Evolutionary conservation across 2,113 vertebrate species (phyloP), one percentile per base, ranked within the genome.

Genomic region (Crotalus tigris): DNA sequence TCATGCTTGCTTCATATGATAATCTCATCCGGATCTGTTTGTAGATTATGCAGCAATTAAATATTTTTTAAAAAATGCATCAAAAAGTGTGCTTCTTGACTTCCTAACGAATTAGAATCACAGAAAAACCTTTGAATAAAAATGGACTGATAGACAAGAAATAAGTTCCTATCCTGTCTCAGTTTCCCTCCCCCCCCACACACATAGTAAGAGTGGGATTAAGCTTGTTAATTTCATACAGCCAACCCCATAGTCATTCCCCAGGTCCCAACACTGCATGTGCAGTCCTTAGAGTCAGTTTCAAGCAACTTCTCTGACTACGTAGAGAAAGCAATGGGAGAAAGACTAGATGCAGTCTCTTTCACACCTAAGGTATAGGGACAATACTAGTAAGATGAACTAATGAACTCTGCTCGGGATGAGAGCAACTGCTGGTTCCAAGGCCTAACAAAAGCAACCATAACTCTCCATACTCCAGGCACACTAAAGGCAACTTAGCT

Each of bases 21-120:
- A 26, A 26, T 61, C 21, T 89, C 12, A 26, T 44, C 5, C 0
- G 0, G 7, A 59, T 89, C 21, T 59, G 55, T 58, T 46, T 26
- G 39, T 61, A 44, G 39, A 58, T 81, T 81, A 44, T 89, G 57
- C 21, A 89, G 55, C 17, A 89, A 61, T 89, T 89, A 89, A 89
- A 58, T 46, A 10, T 59, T 89, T 89, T n/a, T 51, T 49, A 2
- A 26, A 89, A 61, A 10, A 33, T 59, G 39, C 11, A 58, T 89
- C 33, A 46, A 44, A 89, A 61, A 46, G 15, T 54, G 9, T 23
- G 11, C 17, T 44, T 64, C 46, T 12, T 29, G 13, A 88, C 5
- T 33, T 55, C 87, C 49, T 88, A 88, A 54, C 13, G 15, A 88
- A 88, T 88, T n/a, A 88, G 29, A 46, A 1, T n/a, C n/a, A 11